phyloP scores from a whole-genome alignment of 2,888 invertebrate species.

The Drosophila silvestris region DNA sequence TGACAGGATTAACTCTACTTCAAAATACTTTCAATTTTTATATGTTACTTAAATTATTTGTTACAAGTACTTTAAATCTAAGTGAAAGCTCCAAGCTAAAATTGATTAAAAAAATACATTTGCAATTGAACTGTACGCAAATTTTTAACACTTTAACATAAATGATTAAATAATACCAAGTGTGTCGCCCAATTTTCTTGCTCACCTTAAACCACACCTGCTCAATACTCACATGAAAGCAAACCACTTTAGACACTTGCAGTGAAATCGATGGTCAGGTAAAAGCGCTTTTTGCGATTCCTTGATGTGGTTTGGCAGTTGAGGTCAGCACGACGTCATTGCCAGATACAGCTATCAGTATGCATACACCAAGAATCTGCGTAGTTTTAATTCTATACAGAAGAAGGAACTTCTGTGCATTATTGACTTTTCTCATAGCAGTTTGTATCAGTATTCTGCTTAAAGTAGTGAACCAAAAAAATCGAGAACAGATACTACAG shows the following conservation, averaged over 20 bases:
- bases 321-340: constrained; percentile 6
- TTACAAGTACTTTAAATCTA: neutral
- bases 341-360: constrained; percentile 5
- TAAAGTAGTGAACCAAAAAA: neutral
- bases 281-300: constrained; percentile 7
- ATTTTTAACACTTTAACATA: neutral
- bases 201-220: neutral
- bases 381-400: neutral
- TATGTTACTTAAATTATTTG: neutral
- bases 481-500: neutral
- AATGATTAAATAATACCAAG: neutral
- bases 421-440: neutral
- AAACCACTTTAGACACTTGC: constrained; percentile 21
- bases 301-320: constrained; percentile 11
- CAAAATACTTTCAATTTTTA: neutral
- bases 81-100: neutral
- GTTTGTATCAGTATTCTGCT: neutral
- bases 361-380: neutral
- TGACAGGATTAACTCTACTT: neutral
- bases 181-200: neutral
- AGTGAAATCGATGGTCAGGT: constrained; percentile 6
- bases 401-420: neutral
- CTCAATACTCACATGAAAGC: constrained; percentile 23
- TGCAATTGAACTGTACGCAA: too few relatives aligned
- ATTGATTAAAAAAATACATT: neutral